A percentile compares a stretch with the other conserved stretches of the same genome.
phyloP scores from a whole-genome alignment of 2,797 vertebrate species.

The Cyprinella venusta region DNA sequence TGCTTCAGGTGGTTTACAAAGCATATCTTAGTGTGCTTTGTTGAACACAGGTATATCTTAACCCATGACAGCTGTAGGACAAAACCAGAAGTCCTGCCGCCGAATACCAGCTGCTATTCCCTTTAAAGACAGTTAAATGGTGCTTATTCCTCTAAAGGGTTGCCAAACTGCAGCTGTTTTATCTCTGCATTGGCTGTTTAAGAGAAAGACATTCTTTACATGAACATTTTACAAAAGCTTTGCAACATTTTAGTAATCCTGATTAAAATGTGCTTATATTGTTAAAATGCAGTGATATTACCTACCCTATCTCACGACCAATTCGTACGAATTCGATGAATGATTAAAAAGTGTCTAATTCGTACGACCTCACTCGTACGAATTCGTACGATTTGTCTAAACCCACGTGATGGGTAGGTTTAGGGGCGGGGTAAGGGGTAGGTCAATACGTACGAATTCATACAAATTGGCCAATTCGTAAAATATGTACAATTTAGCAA shows the following conservation, averaged over 20 bases:
- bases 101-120: slow-evolving; percentile 67
- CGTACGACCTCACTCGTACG: too few relatives aligned
- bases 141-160: slow-evolving; percentile 25
- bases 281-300: background rate
- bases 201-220: slow-evolving; percentile 19
- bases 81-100: slow-evolving; percentile 67
- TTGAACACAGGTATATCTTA: slow-evolving; percentile 75
- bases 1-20: slow-evolving; percentile 2
- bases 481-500: too few relatives aligned
- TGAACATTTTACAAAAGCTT: background rate
- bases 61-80: slow-evolving; percentile 57
- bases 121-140: slow-evolving; percentile 41
- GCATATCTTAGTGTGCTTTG: slow-evolving; percentile 32
- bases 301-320: too few relatives aligned
- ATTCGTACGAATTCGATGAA: too few relatives aligned
- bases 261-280: background rate
- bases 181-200: slow-evolving; percentile 14
- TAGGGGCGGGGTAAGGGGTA: too few relatives aligned
- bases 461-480: too few relatives aligned
- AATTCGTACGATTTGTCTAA: too few relatives aligned
- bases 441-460: too few relatives aligned
- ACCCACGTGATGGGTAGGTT: too few relatives aligned
- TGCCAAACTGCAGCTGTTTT: slow-evolving; percentile 43
- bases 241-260: background rate
- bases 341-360: too few relatives aligned